These are phyloP conservation scores for Darevskia mixta DNA, from an alignment of 2,797 vertebrate genomes.

Conservation along the genomic window DNA sequence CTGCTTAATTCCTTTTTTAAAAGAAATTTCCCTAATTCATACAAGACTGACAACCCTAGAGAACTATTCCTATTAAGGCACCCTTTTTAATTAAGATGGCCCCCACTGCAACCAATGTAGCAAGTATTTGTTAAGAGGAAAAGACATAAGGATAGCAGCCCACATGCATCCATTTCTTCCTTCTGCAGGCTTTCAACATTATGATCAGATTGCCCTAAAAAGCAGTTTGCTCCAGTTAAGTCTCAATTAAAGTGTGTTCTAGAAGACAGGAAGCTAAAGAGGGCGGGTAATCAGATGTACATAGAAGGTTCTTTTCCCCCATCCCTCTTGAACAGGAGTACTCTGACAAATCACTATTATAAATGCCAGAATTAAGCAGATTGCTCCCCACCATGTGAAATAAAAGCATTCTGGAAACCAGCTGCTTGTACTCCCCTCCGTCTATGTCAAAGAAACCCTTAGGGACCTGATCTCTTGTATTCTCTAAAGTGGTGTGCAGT, in stretches of 20 bases:
- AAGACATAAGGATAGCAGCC: not conserved
- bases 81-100: conserved; percentile 13
- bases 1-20: not conserved
- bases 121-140: not conserved
- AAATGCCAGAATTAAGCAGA: not conserved
- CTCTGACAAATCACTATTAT: not conserved
- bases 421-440: not conserved
- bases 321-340: not conserved
- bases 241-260: conserved; percentile 6
- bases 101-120: conserved; percentile 8
- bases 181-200: not conserved
- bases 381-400: not conserved
- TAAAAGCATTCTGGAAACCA: not conserved
- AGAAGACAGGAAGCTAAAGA: not conserved
- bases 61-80: not conserved
- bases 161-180: not conserved
- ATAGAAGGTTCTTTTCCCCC: no score
- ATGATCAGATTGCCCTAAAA: not conserved
- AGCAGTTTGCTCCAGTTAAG: not conserved
- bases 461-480: not conserved
- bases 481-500: not conserved
- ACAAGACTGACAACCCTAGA: not conserved
- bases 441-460: not conserved
- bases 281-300: not conserved
- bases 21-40: not conserved